Base-by-base conservation (phyloP, 2,888 invertebrate species). In the Oligia strigilis region DNA sequence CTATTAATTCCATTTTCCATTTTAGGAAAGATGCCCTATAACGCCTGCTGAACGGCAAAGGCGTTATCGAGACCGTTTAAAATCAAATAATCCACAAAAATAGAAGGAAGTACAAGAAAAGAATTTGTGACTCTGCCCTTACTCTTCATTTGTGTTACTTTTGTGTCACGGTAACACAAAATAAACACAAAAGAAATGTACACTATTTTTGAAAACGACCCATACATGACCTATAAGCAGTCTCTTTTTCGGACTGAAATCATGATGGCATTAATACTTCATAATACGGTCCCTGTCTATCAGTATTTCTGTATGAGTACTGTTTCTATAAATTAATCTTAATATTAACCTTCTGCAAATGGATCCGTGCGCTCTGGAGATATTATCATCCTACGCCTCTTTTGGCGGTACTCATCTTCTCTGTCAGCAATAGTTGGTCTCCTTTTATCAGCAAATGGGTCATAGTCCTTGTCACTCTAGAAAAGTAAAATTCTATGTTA, bases 331-430 rank as follows among this genome's bases (percentile, higher is more conserved):
- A 40, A 67, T 52, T 14, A 62, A 62, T 69, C 3, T n/a, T 66
- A 75, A 75, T 83, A 97, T 98, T 97, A 97, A 99, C 99, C 99
- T 97, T 99, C 99, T 93, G 99, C 99, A 97, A 99, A 99, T 60
- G 99, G 99, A 97, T 99, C 99, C 89, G 98, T 98, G 92, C 99
- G 98, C 93, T 99, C 99, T 1, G 99, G 99, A 8, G 99, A 99
- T 92, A 99, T 99, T 85, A 98, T 98, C 98, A 99, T 98, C 95
- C 98, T 97, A 82, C 99, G 98, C 89, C 99, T 97, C 91, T 98
- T 98, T 91, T 98, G 98, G 78, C 99, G 98, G 93, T 99, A 99
- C 94, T 99, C 99, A 98, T 99, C 99, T 97, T 99, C 99, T 88
- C 99, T 98, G 91, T 99, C 99, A 0, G 99, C 99, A 93, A 99